Conservation (phyloP, 2,888 invertebrate genomes). For the Lordiphosa fenestrarum region DNA sequence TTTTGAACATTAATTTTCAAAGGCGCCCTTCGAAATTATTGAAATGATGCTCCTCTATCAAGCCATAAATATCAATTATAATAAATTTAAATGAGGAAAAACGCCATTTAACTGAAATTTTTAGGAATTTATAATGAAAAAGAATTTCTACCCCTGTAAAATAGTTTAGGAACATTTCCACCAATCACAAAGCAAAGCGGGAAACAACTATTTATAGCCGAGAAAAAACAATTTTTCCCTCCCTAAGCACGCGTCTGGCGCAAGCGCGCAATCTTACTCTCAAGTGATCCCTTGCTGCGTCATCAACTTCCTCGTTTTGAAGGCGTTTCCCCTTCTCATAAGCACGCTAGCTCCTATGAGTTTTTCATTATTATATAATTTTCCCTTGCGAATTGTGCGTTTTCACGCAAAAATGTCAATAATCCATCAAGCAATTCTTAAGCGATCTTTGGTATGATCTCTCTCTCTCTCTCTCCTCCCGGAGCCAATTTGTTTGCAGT, state of each 20-base stretch:
- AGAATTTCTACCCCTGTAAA: conserved; percentile 23
- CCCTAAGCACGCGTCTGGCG: conserved; percentile 60
- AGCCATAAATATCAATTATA: conserved; percentile 67
- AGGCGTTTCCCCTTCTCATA: conserved; percentile 40
- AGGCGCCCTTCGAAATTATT: neutral
- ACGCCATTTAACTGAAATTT: conserved; percentile 40
- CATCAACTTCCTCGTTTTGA: conserved; percentile 20
- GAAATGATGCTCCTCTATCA: conserved; percentile 8
- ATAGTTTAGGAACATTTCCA: conserved; percentile 6
- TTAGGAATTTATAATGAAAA: conserved; percentile 24
- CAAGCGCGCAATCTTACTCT: conserved; percentile 38
- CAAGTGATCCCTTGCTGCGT: conserved; percentile 45
- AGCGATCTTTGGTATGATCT: neutral
- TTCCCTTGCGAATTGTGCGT: conserved; percentile 59
- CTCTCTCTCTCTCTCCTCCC: neutral
- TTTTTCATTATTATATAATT: conserved; percentile 73
- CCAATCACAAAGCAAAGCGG: conserved; percentile 46
- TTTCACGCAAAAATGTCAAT: conserved; percentile 54
- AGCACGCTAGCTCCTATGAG: conserved; percentile 53
- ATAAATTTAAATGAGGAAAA: conserved; percentile 62
- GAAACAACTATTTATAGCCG: conserved; percentile 53
- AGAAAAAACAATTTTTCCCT: conserved; percentile 42
- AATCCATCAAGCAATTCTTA: conserved; percentile 51
- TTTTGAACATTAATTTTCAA: neutral
- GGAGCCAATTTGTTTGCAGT: conserved; percentile 61